Evolutionary conservation across 2,113 vertebrate species (phyloP), one percentile per base, ranked within the genome.

Genomic region (Crotalus viridis): DNA sequence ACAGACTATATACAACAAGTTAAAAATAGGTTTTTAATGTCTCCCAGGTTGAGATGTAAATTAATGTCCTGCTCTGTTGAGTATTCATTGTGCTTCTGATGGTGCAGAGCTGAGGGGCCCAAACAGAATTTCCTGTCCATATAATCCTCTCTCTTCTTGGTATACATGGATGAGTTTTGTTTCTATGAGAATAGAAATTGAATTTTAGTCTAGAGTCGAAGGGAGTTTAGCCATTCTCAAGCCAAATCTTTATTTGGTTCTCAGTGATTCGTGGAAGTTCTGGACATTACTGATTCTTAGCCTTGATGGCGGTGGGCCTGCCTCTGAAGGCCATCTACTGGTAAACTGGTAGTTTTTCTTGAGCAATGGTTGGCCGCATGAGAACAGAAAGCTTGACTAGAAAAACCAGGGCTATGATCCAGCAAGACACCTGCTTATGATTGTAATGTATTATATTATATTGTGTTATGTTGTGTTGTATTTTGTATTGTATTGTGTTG

Each of bases 21-120:
- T 89, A 92, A 59, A 59, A 59, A 26, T 22, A 24, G 21, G 0
- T 89, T 89, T 93, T 93, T 33, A 81, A 93, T 85, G 61, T 93
- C 54, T 46, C 87, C 51, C 55, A 15, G 4, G 43, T 43, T 33
- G 54, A 59, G 26, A 85, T 57, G 57, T 87, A 39, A 52, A 85
- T 92, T 57, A 89, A 43, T 48, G 89, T 59, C 5, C 85, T 21
- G n/a, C 69, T 85, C 57, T 26, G 43, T 33, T 4, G 74, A 57
- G 21, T 26, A 46, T 88, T 24, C 10, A 52, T 9, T 48, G n/a
- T 57, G 69, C 28, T 33, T 33, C 54, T 21, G 12, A 92, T 1
- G 59, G 13, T 0, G 12, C 52, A 12, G 24, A 10, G 6, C 39
- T 26, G 87, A 21, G 43, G 39, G 46, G 13, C 6, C 4, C 3